Evolutionary conservation across 2,888 invertebrate species (phyloP).

Genomic region (Entomobrya multifasciata): DNA sequence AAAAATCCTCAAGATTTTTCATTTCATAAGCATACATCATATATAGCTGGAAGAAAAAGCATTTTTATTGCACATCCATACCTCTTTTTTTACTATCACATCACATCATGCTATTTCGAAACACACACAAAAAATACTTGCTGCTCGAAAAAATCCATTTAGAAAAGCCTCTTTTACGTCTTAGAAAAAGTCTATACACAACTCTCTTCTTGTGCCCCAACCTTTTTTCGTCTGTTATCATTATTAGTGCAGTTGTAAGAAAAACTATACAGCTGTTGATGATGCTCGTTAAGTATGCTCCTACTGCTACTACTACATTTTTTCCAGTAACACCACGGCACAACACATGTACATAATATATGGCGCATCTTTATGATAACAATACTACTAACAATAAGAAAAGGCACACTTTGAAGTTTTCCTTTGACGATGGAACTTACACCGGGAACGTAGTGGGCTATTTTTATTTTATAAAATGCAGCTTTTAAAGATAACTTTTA

Average conservation of each 20-base stretch:
- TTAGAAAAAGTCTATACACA: conserved; percentile 38
- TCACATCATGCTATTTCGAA: neutral
- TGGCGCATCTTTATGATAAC: conserved; percentile 3
- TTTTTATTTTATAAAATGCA: neutral
- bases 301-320: too few species aligned
- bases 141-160: conserved; percentile 22
- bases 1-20: conserved; percentile 2
- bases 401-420: conserved; percentile 42
- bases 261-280: conserved; percentile 60
- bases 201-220: conserved; percentile 47
- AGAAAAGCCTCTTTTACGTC: conserved; percentile 23
- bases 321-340: neutral
- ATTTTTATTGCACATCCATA: conserved; percentile 1
- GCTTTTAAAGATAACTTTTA: conserved; percentile 9
- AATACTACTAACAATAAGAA: neutral
- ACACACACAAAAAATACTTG: neutral
- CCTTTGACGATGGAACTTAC: neutral
- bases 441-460: too few species aligned
- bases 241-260: conserved; percentile 18
- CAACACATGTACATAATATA: neutral
- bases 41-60: conserved; percentile 1
- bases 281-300: conserved; percentile 61
- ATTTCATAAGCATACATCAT: neutral
- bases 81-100: neutral
- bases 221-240: conserved; percentile 7